Conservation (phyloP, 2,888 invertebrate genomes). For the Hirtodrosophila duncani region DNA sequence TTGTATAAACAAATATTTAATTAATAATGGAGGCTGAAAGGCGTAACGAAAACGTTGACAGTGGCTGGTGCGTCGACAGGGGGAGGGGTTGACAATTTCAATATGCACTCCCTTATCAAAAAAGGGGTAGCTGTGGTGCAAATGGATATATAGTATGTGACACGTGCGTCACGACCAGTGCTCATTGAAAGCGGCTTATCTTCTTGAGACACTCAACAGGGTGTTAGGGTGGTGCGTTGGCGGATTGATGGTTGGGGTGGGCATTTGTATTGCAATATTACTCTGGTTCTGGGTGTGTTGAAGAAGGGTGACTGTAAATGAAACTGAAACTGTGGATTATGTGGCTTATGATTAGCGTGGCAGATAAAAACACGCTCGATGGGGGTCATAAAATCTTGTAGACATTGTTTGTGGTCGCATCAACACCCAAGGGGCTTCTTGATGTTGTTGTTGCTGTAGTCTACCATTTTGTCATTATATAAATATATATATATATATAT, state of each 20-base stretch:
- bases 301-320: not conserved
- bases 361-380: too few relatives aligned
- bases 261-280: not conserved
- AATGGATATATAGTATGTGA: not conserved
- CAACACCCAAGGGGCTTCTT: too few relatives aligned
- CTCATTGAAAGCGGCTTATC: slow-evolving; percentile 66
- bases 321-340: slow-evolving; percentile 18
- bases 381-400: too few relatives aligned
- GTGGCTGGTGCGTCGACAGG: too few relatives aligned
- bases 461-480: slow-evolving; percentile 38
- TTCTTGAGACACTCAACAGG: slow-evolving; percentile 61
- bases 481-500: too few relatives aligned
- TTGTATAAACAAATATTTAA: too few relatives aligned
- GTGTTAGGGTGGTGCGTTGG: not conserved
- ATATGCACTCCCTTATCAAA: too few relatives aligned
- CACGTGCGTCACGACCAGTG: not conserved
- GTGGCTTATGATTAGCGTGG: slow-evolving; percentile 63
- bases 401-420: too few relatives aligned
- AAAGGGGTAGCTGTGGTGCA: too few relatives aligned
- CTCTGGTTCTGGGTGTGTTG: slow-evolving; percentile 1
- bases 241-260: not conserved
- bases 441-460: not conserved
- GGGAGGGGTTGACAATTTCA: too few relatives aligned
- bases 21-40: too few relatives aligned
- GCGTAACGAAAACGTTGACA: too few relatives aligned